phyloP scores from a whole-genome alignment of 2,113 vertebrate species.

The Poeciliopsis occidentalis region DNA sequence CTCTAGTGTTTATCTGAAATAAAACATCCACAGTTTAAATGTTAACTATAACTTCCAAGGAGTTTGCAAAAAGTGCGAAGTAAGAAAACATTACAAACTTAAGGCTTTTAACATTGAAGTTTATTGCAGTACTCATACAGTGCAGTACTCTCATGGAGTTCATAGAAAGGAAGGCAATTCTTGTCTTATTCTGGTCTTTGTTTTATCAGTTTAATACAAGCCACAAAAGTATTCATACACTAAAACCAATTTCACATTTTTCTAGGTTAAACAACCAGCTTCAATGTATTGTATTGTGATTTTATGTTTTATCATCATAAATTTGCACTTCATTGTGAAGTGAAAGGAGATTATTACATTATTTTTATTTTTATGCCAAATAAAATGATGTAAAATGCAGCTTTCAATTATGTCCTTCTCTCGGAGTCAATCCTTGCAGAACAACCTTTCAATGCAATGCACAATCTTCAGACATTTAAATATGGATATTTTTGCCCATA shows the following conservation, averaged over 20 bases:
- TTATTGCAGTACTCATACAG: neutral
- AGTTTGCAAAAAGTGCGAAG: neutral
- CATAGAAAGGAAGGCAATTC: neutral
- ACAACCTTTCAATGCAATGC: neutral
- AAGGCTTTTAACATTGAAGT: neutral
- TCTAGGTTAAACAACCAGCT: neutral
- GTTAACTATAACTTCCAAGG: neutral
- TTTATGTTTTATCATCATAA: no score
- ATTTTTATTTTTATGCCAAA: neutral
- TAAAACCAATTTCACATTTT: neutral
- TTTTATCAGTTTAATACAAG: neutral
- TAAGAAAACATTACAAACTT: neutral
- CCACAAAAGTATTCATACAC: neutral
- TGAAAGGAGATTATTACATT: neutral
- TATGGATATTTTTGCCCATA: neutral
- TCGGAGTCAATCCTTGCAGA: neutral
- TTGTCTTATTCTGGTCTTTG: neutral
- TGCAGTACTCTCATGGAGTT: neutral
- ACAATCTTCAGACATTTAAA: neutral
- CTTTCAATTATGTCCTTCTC: no score
- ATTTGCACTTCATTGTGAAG: no score
- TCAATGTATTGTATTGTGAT: neutral
- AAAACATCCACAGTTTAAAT: neutral
- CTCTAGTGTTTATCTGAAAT: neutral
- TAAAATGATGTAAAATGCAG: no score